Evolutionary conservation across 2,888 invertebrate species (phyloP), one percentile per base, ranked within the genome.

Genomic region (Escarpia spicata): DNA sequence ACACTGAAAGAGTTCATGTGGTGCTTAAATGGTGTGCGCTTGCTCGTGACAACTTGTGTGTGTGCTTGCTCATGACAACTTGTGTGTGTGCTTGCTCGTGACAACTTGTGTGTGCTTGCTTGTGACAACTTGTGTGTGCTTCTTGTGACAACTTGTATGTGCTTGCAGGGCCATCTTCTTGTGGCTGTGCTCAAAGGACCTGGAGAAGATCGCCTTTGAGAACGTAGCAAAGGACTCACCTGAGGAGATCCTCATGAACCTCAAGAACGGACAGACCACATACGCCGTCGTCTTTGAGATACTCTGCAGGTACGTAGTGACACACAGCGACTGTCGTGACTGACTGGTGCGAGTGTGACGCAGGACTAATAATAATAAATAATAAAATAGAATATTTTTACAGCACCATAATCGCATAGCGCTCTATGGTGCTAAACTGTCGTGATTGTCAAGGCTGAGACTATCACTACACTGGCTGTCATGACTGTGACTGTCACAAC

Each of bases 271-370:
- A 31, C 95, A 95, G 92, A 96, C 96, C n/a, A 96, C 96, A 31
- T 96, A 96, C 93, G 96, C 96, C 45, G 96, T 96, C 95, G 96
- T 96, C 90, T 96, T 96, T 94, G 96, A 96, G 93, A 96, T 95
- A 8, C 96, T 96, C 94, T 96, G 96, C 96, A 96, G 95, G 96
- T 96, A 93, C 19, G 60, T 92, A 37, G 43, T n/a, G 2, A 75
- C 75, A 75, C 26, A 75, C 75, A 4, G 26, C 26, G 19, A 26
- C 75, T 75, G 75, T 75, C 19, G 19, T 26, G 75, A 26, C 75
- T 26, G 75, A 75, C 75, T 52, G 52, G 52, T 52, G 12, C 9
- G 52, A 52, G 8, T 12, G 0, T 52, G 52, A n/a, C n/a, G n/a
- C n/a, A n/a, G n/a, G n/a, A n/a, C n/a, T n/a, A n/a, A n/a, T n/a